Conservation (phyloP, 2,888 invertebrate genomes). For the Congeria kusceri region DNA sequence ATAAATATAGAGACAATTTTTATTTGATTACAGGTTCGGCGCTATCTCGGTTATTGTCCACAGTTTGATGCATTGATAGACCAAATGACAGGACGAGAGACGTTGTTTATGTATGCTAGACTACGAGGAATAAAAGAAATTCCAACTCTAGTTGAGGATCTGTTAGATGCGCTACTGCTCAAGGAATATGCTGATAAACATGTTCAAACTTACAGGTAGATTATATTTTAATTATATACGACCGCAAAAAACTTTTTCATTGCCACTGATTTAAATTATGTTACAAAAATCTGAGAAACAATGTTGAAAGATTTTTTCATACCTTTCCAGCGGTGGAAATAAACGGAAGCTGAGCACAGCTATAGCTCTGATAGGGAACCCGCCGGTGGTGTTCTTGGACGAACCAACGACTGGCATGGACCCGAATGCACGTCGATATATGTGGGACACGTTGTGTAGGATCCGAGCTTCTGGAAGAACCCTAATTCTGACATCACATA, state of each 20-base stretch:
- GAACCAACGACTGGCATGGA: conserved; percentile 89
- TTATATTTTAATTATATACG: neutral
- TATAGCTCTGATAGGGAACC: conserved; percentile 81
- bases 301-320: too few species aligned
- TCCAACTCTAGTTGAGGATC: conserved; percentile 69
- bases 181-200: conserved; percentile 86
- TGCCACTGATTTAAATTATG: neutral
- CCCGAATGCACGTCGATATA: conserved; percentile 91
- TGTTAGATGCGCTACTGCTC: conserved; percentile 76
- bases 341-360: conserved; percentile 83
- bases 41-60: conserved; percentile 94
- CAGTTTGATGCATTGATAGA: conserved; percentile 93
- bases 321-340: conserved; percentile 80
- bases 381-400: conserved; percentile 81
- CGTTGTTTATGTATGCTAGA: conserved; percentile 90
- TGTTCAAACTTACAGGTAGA: conserved; percentile 83
- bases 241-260: neutral
- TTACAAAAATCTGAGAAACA: neutral
- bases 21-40: conserved; percentile 88
- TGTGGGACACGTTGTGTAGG: conserved; percentile 88
- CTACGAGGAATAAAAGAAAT: conserved; percentile 87
- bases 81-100: conserved; percentile 91
- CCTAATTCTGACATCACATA: conserved; percentile 91
- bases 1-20: too few species aligned
- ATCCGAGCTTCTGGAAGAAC: conserved; percentile 90